Evolutionary conservation across 2,113 vertebrate species (phyloP), one percentile per base, ranked within the genome.

Genomic region (Collichthys lucidus): DNA sequence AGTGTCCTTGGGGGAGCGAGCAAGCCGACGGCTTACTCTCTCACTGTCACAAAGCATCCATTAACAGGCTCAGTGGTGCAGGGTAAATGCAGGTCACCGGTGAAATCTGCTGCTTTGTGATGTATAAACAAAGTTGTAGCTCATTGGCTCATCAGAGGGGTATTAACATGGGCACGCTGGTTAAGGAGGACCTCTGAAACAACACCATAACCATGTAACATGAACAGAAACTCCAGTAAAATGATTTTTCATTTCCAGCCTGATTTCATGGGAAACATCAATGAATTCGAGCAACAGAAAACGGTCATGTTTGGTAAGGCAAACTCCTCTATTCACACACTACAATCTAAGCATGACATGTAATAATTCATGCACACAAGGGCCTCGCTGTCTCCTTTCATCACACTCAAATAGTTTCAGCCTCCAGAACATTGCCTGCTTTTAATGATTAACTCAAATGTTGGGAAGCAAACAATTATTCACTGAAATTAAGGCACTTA

Each of bases 11-110:
- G 66, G 61, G 56, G 79, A 74, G 79, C 22, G 2, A 73, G 74
- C 77, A 11, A 19, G 77, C 56, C 35, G 55, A 57, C 76, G 57
- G 79, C 68, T 79, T 60, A 26, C 82, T 70, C 80, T 71, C 83
- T 80, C 84, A 67, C 84, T 90, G 89, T 89, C 90, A 91, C 92
- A 88, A 90, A 90, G 88, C 88, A 83, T 88, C 83, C 81, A 83
- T 89, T 88, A 82, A 86, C 60, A 79, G 79, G 57, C 86, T 61
- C 61, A 10, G 77, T 20, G 24, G 77, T 35, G 2, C 82, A 44
- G 92, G 88, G 72, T 67, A 82, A 88, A 89, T 57, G 77, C 85
- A 83, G 90, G 92, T 92, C 90, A 89, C 63, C 78, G 44, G 74
- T 78, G 49, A 88, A 84, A 90, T 88, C 88, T 74, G 85, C 86